Base-by-base conservation (phyloP, 2,797 vertebrate species). In the Poeciliopsis presidionis region DNA sequence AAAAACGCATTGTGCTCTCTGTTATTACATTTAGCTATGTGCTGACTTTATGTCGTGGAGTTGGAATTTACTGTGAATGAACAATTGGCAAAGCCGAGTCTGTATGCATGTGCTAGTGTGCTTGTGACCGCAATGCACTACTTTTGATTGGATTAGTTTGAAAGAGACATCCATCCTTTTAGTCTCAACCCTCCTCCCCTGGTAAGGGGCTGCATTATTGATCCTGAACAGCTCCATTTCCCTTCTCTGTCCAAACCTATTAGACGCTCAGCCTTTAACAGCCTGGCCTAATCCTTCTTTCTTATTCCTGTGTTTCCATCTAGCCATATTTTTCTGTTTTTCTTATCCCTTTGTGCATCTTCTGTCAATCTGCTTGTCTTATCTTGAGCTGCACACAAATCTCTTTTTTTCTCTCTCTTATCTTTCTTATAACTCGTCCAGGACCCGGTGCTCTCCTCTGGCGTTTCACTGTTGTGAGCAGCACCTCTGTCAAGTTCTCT, bases 141-240 rank as follows among this genome's bases (percentile, higher is more conserved):
- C 88, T 87, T 93, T 79, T 93, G 91, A 95, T 95, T 94, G 88
- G 90, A 91, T 94, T 94, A 95, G 88, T 74, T 57, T 79, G 83
- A 91, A 87, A 89, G 85, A 93, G 88, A 93, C 88, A 92, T 93
- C 90, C 87, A 91, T 92, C 90, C 90, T 89, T 80, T 87, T 87
- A 93, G 85, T 86, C 81, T 85, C 57, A 63, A 77, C 79, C 88
- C 81, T 87, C 86, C 84, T 84, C 84, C 79, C 49, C 79, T 84
- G 83, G 87, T 90, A 90, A 90, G 85, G 75, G 91, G 81, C 86
- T 82, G 87, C 87, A 74, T 87, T 94, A 96, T 95, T 74, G 95
- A 96, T 95, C 90, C 70, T 49, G 70, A 91, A 91, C 92, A 84
- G 90, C 89, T 95, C 88, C 84, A 90, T 94, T 95, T 96, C 93